Evolutionary conservation across 1,140 invertebrate genomes (phyloP), one percentile per base, ranked within the genome.

Genomic region (Akabosia matsudoensis): DNA sequence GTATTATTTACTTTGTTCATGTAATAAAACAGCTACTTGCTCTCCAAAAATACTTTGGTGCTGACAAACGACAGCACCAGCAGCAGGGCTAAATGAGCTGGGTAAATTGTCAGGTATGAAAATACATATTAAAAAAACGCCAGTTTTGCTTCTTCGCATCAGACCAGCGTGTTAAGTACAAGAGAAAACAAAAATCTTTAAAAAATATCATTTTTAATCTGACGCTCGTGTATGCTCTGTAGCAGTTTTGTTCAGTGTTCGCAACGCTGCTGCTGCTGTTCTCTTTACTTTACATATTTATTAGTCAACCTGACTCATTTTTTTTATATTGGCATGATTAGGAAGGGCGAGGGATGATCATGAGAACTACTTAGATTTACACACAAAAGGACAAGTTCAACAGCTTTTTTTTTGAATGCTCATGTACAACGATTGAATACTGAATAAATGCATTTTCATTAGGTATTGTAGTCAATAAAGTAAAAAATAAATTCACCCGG

Each of bases 361-460:
- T 67, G 61, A 67, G 61, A 67, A 31, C 61, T 7, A 31, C 61
- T 67, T 67, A n/a, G n/a, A n/a, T n/a, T n/a, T n/a, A n/a, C n/a
- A 67, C 10, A 67, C 7, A n/a, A 2, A 67, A 67, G n/a, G 24
- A 67, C 61, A 67, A 67, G 61, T 67, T 67, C 61, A 67, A 31
- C 61, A 67, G 61, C 61, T 67, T 67, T 67, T 67, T 28, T 10
- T 13, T 7, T 10, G 7, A 7, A 45, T 45, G 37, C 18, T 45
- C 37, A 45, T 10, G 37, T 10, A 10, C 37, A 45, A 45, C 18
- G n/a, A n/a, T 45, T 45, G 37, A 45, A 45, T 10, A 18, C 37
- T 45, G 18, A 7, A 45, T 18, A 45, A 45, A 45, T 45, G 37
- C 18, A 18, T 45, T 45, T 45, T 7, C 18, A 45, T 18, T 45